Percentiles rank a stretch among this genome's conserved stretches.
These are phyloP conservation scores for Phalloptychus januarius DNA, from an alignment of 2,797 vertebrate species.

Conservation along the genomic window DNA sequence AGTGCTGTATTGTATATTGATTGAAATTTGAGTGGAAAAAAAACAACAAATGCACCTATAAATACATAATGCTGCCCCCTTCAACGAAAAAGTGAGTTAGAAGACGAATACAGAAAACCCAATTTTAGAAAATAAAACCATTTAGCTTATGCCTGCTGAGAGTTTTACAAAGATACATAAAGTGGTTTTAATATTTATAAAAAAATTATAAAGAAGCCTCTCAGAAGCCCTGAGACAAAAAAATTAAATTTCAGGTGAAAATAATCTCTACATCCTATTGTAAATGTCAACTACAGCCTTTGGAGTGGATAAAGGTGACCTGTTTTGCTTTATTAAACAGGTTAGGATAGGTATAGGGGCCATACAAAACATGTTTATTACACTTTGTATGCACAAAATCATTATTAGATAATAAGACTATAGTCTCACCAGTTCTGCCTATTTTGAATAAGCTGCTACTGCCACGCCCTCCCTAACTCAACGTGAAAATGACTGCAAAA, in stretches of 20 bases:
- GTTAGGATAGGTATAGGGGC: no score
- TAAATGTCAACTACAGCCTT: neutral
- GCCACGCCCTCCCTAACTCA: no score
- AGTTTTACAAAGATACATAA: neutral
- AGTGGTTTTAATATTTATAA: no score
- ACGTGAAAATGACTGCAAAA: no score
- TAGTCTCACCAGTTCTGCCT: no score
- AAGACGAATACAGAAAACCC: neutral
- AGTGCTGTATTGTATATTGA: neutral
- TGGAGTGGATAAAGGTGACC: no score
- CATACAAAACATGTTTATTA: no score
- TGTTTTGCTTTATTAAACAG: no score
- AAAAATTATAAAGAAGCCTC: neutral
- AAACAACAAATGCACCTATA: neutral
- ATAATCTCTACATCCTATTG: neutral
- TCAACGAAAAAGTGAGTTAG: neutral
- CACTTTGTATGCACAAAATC: no score
- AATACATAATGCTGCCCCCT: neutral
- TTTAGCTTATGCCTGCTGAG: no score
- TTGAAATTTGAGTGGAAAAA: neutral
- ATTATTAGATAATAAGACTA: no score
- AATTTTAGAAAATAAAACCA: neutral
- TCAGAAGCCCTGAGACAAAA: neutral
- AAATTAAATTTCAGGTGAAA: neutral
- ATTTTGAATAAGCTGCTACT: no score